Evolutionary conservation across 2,888 invertebrate genomes (phyloP), one percentile per base, ranked within the genome.

Genomic region (Polydrusus tereticollis): DNA sequence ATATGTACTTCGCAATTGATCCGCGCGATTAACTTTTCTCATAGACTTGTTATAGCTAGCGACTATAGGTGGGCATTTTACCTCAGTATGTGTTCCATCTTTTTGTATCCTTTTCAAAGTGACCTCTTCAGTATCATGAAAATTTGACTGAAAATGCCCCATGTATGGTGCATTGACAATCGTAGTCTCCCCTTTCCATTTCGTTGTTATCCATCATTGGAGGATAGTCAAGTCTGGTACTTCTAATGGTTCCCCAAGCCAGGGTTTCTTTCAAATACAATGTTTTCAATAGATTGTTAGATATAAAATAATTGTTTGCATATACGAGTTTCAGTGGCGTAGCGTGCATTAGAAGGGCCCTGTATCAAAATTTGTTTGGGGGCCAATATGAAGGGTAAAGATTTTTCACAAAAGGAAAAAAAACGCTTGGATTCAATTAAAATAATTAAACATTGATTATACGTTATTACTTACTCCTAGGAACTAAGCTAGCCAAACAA

Each of bases 21-120:
- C n/a, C 36, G 77, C 74, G 69, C 79, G 78, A 75, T 83, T 81
- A 6, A 82, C 80, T n/a, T n/a, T n/a, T n/a, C n/a, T n/a, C n/a
- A n/a, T n/a, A n/a, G n/a, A n/a, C n/a, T n/a, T 65, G 72, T 79
- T 82, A 64, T 81, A 82, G 67, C 80, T 76, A 23, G 72, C 76
- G n/a, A 81, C 73, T 33, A 33, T 33, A 33, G 33, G 12, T 33
- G 33, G 33, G 8, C 26, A 79, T 58, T 69, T 52, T 66, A 36
- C 33, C 5, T 33, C 33, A 33, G 8, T 8, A 33, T 12, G 33
- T 8, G 8, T 29, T 57, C n/a, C 36, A 58, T 36, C 20, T n/a
- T 14, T 58, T 33, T 58, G 33, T 58, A 8, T 33, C 18, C 26
- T 33, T 2, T n/a, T n/a, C n/a, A n/a, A n/a, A n/a, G n/a, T n/a